phyloP scores from a whole-genome alignment of 2,797 vertebrate genomes.

The Chanos chanos region DNA sequence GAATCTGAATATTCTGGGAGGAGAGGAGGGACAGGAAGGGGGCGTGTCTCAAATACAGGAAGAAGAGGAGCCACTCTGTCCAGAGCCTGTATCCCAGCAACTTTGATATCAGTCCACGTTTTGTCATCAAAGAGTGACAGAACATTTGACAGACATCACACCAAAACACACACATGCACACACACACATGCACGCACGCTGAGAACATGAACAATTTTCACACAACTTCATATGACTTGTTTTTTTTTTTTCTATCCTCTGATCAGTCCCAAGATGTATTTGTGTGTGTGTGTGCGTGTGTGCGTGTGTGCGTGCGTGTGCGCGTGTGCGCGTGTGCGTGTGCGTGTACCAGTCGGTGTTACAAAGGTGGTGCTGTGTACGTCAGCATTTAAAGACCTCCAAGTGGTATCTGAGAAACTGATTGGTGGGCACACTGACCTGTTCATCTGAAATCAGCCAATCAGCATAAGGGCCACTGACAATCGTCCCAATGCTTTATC shows the following conservation, averaged over 20 bases:
- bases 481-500: too few relatives aligned
- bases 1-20: constrained; percentile 71
- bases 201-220: constrained; percentile 1
- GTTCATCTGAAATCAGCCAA: too few relatives aligned
- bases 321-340: constrained; percentile 13
- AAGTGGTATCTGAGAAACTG: too few relatives aligned
- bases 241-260: not conserved
- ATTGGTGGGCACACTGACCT: too few relatives aligned
- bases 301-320: not conserved
- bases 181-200: not conserved
- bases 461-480: too few relatives aligned
- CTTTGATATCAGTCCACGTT: not conserved
- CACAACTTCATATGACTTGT: too few relatives aligned
- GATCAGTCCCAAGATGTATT: too few relatives aligned
- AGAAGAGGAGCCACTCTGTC: constrained; percentile 25
- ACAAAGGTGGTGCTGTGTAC: too few relatives aligned
- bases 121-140: constrained; percentile 29
- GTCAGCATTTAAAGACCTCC: too few relatives aligned
- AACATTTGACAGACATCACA: not conserved
- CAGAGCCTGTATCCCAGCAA: constrained; percentile 48
- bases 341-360: constrained; percentile 34
- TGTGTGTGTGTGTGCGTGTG: constrained; percentile 13
- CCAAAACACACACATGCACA: not conserved
- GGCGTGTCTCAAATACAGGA: constrained; percentile 52
- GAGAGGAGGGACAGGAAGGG: constrained; percentile 61